Base-by-base conservation (phyloP, 2,113 vertebrate species). In the Catagonus wagneri region DNA sequence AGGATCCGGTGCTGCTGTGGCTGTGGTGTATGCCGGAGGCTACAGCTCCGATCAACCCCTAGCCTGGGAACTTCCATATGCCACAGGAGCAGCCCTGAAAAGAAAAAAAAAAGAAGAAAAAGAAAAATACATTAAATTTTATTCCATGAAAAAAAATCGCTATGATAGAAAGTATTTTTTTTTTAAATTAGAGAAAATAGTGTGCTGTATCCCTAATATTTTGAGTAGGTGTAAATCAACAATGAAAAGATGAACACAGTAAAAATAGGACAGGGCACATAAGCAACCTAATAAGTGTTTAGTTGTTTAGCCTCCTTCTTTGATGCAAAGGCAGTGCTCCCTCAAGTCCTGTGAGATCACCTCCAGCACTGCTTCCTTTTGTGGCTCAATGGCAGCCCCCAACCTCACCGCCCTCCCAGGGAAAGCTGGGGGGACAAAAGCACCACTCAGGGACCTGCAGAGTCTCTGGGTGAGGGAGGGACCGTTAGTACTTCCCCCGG, bases 151-250 rank as follows among this genome's bases (percentile, higher is more conserved):
- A 74, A 81, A 87, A 93, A 89, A 50, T 88, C 80, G 8, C 54
- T 90, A 8, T 94, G 54, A 17, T 50, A 92, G n/a, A 93, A 78
- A 92, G 74, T 54, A 27, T 16, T 3, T 58, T 56, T 86, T 15
- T 14, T 3, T 23, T 72, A 58, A 75, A 44, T 39, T 81, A 23
- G 44, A 44, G 54, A 71, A 97, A 80, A n/a, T 58, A 94, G 61
- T 95, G 36, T 91, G 72, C 85, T 6, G 36, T 74, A 78, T 27
- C 44, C 72, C 34, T 84, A 50, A 68, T 90, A 78, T 75, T 87
- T 90, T 96, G 81, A 78, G 16, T 74, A 22, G 32, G 68, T 94
- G 56, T 79, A 95, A 92, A 86, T 86, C 52, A 96, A 69, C 63
- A 85, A 60, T 90, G 29, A 85, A 95, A 97, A 79, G 52, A 22